Evolutionary conservation across 2,113 vertebrate species (phyloP).

Genomic region (Syngnathus floridae): DNA sequence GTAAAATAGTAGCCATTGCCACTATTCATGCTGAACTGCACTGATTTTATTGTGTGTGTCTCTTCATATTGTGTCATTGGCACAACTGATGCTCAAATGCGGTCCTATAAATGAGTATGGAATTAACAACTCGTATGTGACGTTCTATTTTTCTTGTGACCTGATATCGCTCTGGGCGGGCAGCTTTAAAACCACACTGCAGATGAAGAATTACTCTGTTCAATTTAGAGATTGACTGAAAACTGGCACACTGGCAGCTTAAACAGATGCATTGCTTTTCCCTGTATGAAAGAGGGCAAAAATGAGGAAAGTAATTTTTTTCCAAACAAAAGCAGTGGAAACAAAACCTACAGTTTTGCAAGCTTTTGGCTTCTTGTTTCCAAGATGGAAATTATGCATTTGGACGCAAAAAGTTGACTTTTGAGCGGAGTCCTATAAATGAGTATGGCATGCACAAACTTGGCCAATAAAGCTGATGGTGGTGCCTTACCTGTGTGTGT

Average conservation of each 20-base stretch:
- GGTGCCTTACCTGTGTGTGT: slow-evolving; percentile 87
- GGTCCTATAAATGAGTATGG: background rate
- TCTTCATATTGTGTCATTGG: background rate
- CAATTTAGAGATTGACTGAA: slow-evolving; percentile 14
- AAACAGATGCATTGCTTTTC: background rate
- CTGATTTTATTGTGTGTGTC: background rate
- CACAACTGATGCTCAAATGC: background rate
- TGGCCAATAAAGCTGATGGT: background rate
- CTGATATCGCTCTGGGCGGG: background rate
- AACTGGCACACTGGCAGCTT: background rate
- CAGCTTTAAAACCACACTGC: background rate
- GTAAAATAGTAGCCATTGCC: background rate
- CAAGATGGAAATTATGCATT: background rate
- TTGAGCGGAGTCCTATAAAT: background rate
- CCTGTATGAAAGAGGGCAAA: background rate
- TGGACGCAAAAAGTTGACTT: background rate
- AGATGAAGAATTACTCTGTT: background rate
- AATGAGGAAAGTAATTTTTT: background rate
- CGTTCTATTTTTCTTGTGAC: background rate
- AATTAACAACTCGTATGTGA: background rate
- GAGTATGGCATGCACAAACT: no score
- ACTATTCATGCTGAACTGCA: background rate
- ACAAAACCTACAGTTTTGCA: background rate
- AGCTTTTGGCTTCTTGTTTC: background rate
- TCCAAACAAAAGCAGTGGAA: no score